Evolutionary conservation across 35 echinoderm and acorn worm species (phyloP).

Genomic region (Holothuria glaberrima): DNA sequence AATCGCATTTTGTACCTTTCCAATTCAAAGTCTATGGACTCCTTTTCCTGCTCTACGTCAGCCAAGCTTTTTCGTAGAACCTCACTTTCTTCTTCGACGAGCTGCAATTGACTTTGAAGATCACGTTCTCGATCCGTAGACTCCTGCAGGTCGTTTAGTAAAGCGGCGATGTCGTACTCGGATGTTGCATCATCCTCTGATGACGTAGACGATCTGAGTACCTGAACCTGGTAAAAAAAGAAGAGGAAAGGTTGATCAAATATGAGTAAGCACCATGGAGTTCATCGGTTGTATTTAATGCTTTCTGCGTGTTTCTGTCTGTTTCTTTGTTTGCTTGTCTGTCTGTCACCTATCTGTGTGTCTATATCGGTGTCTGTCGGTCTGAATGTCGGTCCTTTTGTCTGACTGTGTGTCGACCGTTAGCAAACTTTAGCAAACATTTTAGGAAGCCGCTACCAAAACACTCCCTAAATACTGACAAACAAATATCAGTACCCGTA

Average conservation of each 20-base stretch:
- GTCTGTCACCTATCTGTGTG: no score
- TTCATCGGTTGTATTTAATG: no score
- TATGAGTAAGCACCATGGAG: neutral
- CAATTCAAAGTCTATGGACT: conserved; percentile 91
- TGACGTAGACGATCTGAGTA: conserved; percentile 64
- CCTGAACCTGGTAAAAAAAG: conserved; percentile 8
- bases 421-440: no score
- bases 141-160: conserved; percentile 92
- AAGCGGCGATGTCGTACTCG: conserved; percentile 87
- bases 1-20: conserved; percentile 96
- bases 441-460: no score
- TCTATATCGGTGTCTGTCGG: no score
- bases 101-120: conserved; percentile 94
- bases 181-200: conserved; percentile 68
- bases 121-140: conserved; percentile 86
- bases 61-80: conserved; percentile 77
- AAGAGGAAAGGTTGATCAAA: neutral
- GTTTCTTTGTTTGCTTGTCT: no score
- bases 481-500: no score
- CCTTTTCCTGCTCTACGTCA: conserved; percentile 83
- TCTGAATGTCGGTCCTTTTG: neutral
- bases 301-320: no score
- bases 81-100: conserved; percentile 90
- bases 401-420: no score
- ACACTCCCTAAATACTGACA: no score